Conservation (phyloP, 2,888 invertebrate species). For the Lasioglossum calceatum region DNA sequence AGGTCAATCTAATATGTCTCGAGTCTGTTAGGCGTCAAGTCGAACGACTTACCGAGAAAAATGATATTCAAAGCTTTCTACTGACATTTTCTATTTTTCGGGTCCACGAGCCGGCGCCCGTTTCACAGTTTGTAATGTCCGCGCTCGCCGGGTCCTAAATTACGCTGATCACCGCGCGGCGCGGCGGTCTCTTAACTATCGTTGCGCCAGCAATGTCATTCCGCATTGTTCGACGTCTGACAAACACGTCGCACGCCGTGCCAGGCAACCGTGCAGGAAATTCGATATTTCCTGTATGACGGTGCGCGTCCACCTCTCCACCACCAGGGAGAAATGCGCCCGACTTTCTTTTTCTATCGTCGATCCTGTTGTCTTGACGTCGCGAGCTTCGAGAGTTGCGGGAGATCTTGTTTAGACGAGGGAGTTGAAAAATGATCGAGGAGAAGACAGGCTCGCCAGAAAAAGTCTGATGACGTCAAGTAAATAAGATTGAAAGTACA, state of each 20-base stretch:
- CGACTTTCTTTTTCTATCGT: conserved; percentile 44
- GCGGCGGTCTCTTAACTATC: conserved; percentile 61
- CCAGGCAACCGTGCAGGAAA: conserved; percentile 65
- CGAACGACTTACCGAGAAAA: background rate
- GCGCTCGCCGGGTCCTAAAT: conserved; percentile 56
- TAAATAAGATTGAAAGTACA: background rate
- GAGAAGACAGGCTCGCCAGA: background rate
- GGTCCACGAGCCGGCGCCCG: conserved; percentile 1
- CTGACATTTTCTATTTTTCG: conserved; percentile 25
- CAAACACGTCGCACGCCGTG: conserved; percentile 57
- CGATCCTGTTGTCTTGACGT: background rate
- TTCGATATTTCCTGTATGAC: conserved; percentile 72
- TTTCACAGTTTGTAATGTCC: conserved; percentile 60
- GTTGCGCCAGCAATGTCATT: conserved; percentile 66
- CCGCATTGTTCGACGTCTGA: conserved; percentile 69
- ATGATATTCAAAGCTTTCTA: background rate
- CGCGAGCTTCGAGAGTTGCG: background rate
- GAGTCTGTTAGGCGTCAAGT: background rate
- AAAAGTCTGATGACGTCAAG: background rate
- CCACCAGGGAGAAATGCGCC: conserved; percentile 15
- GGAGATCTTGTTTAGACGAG: background rate
- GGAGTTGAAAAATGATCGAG: background rate
- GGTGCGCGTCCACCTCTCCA: conserved; percentile 30
- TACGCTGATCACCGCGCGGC: conserved; percentile 59
- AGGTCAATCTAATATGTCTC: background rate